A percentile compares a stretch with the other conserved stretches of the same genome.
phyloP scores from a whole-genome alignment of 1,140 invertebrate genomes.

The Formica exsecta region DNA sequence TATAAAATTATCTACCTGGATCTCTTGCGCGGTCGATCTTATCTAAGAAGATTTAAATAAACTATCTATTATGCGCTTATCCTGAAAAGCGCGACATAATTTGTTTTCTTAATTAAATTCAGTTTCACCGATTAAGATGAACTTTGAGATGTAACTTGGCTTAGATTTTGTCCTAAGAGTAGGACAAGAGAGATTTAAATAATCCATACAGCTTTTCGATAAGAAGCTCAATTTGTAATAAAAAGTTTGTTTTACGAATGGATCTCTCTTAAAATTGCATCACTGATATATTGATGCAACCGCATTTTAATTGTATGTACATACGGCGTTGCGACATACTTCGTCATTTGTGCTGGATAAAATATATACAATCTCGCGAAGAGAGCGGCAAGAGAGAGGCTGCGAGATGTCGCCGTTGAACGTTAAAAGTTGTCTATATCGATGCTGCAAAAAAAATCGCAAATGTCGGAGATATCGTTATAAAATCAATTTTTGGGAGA shows the following conservation, averaged over 20 bases:
- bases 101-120: background rate
- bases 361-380: background rate
- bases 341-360: background rate
- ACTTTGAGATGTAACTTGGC: background rate
- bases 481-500: background rate
- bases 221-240: background rate
- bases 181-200: background rate
- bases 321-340: conserved; percentile 5
- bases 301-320: background rate
- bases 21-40: background rate
- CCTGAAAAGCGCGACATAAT: background rate
- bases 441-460: background rate
- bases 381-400: background rate
- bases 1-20: background rate
- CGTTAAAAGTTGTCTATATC: background rate
- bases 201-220: background rate
- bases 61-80: background rate
- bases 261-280: background rate
- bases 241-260: no score
- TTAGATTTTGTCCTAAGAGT: background rate
- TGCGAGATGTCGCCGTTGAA: background rate
- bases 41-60: background rate
- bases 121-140: background rate
- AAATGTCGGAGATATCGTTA: background rate
- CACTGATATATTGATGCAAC: background rate